These are phyloP conservation scores for Eulemur coronatus DNA, from an alignment of 2,797 vertebrate species.

Conservation along the genomic window DNA sequence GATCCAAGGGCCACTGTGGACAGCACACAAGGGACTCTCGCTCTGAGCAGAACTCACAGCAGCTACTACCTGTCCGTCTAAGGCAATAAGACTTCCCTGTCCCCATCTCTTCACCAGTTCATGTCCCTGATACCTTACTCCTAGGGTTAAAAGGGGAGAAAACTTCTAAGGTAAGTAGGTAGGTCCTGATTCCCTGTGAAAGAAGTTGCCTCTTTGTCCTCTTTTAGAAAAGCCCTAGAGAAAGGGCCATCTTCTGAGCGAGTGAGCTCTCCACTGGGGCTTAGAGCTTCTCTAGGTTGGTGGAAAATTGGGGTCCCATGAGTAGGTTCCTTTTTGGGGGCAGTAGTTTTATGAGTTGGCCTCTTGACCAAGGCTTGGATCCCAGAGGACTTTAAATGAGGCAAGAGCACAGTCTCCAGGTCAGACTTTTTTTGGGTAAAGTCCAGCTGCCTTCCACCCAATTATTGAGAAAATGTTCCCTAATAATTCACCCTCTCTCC, in stretches of 20 bases:
- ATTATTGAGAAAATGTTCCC: not conserved
- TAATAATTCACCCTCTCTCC: conserved; percentile 2
- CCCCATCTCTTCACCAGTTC: not conserved
- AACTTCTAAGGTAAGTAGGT: not conserved
- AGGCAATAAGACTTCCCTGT: not conserved
- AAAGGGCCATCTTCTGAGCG: not conserved
- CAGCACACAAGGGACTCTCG: not conserved
- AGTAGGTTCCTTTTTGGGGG: not conserved
- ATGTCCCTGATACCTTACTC: not conserved
- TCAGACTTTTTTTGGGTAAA: not conserved
- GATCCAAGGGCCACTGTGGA: not conserved
- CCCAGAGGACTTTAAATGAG: not conserved
- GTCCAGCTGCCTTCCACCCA: not conserved
- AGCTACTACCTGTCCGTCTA: not conserved
- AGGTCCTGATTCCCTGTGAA: not conserved
- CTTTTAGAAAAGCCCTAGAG: not conserved
- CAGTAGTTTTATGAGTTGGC: not conserved
- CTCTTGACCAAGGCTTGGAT: not conserved
- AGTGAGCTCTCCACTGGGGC: not conserved
- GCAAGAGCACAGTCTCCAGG: not conserved
- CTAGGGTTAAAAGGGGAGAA: not conserved
- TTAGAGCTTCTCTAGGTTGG: not conserved
- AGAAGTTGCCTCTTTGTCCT: not conserved
- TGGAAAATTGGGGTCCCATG: not conserved
- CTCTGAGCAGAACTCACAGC: not conserved